Conservation (phyloP, 2,797 vertebrate genomes). For the Miichthys miiuy region DNA sequence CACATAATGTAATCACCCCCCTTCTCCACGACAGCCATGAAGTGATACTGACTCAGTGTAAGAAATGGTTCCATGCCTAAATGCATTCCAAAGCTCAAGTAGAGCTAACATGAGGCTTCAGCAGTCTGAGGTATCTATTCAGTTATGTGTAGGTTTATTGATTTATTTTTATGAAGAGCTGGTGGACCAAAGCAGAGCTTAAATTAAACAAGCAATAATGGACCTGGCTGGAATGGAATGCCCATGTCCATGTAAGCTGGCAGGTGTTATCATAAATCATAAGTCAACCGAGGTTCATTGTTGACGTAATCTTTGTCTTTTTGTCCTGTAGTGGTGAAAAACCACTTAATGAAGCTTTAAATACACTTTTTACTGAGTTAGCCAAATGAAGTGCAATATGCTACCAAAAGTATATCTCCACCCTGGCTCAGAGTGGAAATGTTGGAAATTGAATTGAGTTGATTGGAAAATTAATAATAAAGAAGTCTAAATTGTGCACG, state of each 20-base stretch:
- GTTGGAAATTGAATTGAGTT: too few relatives aligned
- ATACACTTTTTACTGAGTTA: background rate
- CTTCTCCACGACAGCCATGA: background rate
- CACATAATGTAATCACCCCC: slow-evolving; percentile 11
- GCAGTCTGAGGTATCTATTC: background rate
- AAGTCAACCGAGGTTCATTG: background rate
- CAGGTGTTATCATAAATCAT: background rate
- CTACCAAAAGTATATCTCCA: background rate
- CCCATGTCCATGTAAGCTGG: background rate
- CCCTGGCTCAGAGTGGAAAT: background rate
- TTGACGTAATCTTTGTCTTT: background rate
- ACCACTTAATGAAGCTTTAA: background rate
- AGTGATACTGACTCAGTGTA: background rate
- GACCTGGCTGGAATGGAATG: background rate
- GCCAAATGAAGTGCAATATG: background rate
- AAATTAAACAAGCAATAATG: background rate
- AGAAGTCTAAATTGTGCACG: background rate
- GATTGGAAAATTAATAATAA: background rate
- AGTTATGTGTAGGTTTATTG: background rate
- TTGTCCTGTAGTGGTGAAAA: background rate
- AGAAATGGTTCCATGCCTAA: background rate
- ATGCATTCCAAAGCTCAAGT: slow-evolving; percentile 14
- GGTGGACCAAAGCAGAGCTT: slow-evolving; percentile 13
- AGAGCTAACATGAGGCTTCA: background rate
- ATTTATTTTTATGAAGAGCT: slow-evolving; percentile 7